Evolutionary conservation across 2,888 invertebrate genomes (phyloP).

Genomic region (Acanthacorydalis orientalis): DNA sequence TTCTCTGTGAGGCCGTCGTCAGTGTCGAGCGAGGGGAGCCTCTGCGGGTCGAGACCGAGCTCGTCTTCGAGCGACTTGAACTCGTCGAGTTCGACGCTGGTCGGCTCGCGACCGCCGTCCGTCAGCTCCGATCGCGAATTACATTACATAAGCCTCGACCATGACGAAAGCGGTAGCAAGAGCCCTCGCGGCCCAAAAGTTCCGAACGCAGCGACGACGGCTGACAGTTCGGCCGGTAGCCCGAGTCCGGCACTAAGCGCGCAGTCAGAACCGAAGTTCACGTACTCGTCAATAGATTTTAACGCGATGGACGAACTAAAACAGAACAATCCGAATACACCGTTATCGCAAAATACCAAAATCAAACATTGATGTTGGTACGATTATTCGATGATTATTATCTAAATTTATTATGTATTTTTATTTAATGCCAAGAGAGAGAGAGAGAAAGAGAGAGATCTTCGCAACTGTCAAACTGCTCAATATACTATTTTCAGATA

Average conservation of each 20-base stretch:
- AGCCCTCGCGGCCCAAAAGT: conserved; percentile 16
- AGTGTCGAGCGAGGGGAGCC: conserved; percentile 10
- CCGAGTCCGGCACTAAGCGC: conserved; percentile 14
- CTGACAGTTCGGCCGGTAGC: conserved; percentile 12
- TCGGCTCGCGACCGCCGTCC: conserved; percentile 23
- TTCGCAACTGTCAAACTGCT: no score
- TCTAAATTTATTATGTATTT: no score
- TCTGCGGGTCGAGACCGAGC: conserved; percentile 17
- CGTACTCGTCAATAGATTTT: conserved; percentile 72
- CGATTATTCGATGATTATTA: no score
- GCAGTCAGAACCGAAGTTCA: conserved; percentile 28
- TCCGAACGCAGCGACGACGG: conserved; percentile 14
- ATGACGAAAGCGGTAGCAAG: conserved; percentile 18
- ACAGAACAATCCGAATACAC: conserved; percentile 9
- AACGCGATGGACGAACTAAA: conserved; percentile 39
- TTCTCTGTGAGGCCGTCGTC: conserved; percentile 15
- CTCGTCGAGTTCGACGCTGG: conserved; percentile 21
- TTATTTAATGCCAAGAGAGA: no score
- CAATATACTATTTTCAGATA: no score
- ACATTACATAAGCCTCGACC: conserved; percentile 49
- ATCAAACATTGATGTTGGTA: conserved; percentile 14
- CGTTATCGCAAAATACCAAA: conserved; percentile 15
- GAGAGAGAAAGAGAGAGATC: no score
- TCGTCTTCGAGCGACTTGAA: conserved; percentile 23
- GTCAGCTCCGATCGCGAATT: conserved; percentile 30